phyloP scores from a whole-genome alignment of 2,113 vertebrate genomes.

The Nanorana parkeri region DNA sequence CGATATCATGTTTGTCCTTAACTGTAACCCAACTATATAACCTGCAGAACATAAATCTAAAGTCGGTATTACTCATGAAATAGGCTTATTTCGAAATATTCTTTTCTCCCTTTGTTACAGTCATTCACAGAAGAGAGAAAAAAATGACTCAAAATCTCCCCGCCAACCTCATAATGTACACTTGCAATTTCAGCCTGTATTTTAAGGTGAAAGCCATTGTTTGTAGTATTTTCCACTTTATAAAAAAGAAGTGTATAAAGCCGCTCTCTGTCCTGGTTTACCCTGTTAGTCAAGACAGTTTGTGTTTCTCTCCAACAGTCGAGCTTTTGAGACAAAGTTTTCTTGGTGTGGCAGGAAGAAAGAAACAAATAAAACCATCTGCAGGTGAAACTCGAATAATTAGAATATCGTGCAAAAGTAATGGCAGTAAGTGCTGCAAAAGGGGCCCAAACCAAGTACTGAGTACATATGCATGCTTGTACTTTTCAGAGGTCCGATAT shows the following conservation, averaged over 20 bases:
- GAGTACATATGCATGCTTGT: too few species aligned
- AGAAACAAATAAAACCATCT: constrained; percentile 66
- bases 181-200: constrained; percentile 9
- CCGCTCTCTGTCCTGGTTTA: constrained; percentile 27
- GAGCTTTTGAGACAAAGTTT: constrained; percentile 62
- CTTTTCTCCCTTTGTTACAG: not conserved
- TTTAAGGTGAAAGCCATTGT: constrained; percentile 44
- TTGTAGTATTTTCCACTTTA: constrained; percentile 47
- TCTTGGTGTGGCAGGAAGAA: constrained; percentile 62
- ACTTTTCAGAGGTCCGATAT: too few species aligned
- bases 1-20: too few species aligned
- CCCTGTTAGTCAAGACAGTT: constrained; percentile 51
- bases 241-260: not conserved
- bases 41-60: not conserved
- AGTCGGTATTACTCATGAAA: not conserved
- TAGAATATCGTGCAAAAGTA: too few species aligned
- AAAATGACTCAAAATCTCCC: not conserved
- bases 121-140: not conserved
- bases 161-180: constrained; percentile 4
- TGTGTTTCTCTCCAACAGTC: constrained; percentile 23
- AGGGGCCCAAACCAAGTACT: too few species aligned
- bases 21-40: too few species aligned
- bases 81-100: constrained; percentile 20
- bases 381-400: too few species aligned
- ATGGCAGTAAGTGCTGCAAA: too few species aligned